Percentiles rank a stretch among this genome's conserved stretches.
Evolutionary conservation across 2,113 vertebrate genomes (phyloP).

Genomic region (Elaphurus davidianus): DNA sequence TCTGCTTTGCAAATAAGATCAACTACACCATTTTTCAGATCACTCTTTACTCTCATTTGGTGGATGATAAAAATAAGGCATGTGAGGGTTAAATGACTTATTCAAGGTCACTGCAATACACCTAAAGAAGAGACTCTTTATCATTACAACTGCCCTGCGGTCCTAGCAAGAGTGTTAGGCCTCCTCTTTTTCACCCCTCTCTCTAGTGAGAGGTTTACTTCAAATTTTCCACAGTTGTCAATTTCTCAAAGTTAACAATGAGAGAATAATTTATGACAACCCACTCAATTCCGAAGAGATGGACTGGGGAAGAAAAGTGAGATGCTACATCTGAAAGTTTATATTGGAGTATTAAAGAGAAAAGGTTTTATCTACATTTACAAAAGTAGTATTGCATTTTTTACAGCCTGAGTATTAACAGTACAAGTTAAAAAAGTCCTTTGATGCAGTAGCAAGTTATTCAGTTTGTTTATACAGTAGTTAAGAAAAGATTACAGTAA

Average conservation of each 20-base stretch:
- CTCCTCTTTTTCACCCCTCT: background rate
- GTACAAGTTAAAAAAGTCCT: background rate
- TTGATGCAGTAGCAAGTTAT: background rate
- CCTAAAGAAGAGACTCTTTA: background rate
- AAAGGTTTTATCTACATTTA: background rate
- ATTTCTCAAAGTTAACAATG: background rate
- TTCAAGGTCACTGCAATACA: background rate
- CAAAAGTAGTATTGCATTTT: background rate
- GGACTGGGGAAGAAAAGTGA: background rate
- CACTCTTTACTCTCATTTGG: background rate
- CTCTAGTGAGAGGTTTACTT: background rate
- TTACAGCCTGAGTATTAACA: background rate
- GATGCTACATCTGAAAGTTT: background rate
- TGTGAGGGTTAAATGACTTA: background rate
- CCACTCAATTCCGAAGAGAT: background rate
- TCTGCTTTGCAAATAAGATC: background rate
- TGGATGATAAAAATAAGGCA: background rate
- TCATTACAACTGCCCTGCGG: background rate
- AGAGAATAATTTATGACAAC: background rate
- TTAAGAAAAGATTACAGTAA: conserved; percentile 7
- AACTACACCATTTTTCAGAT: background rate
- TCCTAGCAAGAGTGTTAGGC: background rate
- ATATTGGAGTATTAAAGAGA: background rate
- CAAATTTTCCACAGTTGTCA: background rate
- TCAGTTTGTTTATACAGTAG: background rate